phyloP scores from a whole-genome alignment of 2,888 invertebrate species.

The Acheta domesticus region DNA sequence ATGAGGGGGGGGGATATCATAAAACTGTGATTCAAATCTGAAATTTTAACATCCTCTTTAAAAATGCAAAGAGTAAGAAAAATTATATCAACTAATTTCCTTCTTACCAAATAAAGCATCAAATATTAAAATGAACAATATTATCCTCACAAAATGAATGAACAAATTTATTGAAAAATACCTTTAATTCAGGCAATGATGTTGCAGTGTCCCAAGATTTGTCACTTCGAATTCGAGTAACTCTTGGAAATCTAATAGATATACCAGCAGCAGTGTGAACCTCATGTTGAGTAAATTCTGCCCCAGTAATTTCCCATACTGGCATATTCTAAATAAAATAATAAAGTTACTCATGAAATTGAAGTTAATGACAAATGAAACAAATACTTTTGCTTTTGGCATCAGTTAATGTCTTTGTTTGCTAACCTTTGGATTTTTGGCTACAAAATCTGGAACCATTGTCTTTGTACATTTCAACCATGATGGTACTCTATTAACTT shows the following conservation, averaged over 20 bases:
- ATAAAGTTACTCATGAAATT: neutral
- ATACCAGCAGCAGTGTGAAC: conserved; percentile 91
- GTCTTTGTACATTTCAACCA: conserved; percentile 82
- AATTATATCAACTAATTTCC: neutral
- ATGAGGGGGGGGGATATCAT: neutral
- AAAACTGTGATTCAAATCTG: neutral
- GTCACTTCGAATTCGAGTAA: conserved; percentile 76
- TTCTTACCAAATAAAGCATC: neutral
- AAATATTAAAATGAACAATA: neutral
- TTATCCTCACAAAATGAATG: neutral
- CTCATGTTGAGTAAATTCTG: conserved; percentile 52
- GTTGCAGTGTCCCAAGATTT: conserved; percentile 84
- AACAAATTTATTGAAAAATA: conserved; percentile 37
- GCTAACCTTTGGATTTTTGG: conserved; percentile 69
- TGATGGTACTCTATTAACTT: conserved; percentile 63
- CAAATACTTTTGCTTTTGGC: neutral
- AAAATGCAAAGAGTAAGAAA: neutral
- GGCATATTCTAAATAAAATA: conserved; percentile 60
- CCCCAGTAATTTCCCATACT: conserved; percentile 91
- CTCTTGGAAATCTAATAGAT: conserved; percentile 89
- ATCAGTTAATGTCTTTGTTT: neutral
- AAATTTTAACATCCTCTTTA: neutral
- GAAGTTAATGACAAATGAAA: neutral
- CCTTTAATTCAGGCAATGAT: conserved; percentile 66
- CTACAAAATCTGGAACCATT: conserved; percentile 87